Evolutionary conservation across 2,113 vertebrate genomes (phyloP).

Genomic region (Saccopteryx bilineata): DNA sequence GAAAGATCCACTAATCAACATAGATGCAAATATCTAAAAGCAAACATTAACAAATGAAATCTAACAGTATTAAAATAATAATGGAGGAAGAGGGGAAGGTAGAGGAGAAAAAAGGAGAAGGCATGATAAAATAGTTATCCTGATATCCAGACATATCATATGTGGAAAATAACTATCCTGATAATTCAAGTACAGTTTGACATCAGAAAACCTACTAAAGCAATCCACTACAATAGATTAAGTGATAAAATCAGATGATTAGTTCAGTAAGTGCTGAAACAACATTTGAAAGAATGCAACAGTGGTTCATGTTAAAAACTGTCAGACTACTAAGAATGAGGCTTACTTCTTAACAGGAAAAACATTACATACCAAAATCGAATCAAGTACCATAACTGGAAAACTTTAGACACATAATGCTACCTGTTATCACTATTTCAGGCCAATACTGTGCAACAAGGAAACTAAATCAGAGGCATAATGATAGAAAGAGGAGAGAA

Average conservation of each 20-base stretch:
- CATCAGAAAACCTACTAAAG: neutral
- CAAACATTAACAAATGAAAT: neutral
- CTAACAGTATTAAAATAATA: neutral
- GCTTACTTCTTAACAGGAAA: neutral
- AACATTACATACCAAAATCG: neutral
- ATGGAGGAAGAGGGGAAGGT: neutral
- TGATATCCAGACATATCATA: neutral
- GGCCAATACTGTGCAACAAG: neutral
- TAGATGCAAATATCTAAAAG: neutral
- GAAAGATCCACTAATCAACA: constrained; percentile 10
- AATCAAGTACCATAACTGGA: neutral
- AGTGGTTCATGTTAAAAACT: neutral
- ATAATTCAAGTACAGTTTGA: neutral
- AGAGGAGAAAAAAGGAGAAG: neutral
- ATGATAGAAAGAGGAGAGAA: neutral
- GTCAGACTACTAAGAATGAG: constrained; percentile 1
- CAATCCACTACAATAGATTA: neutral
- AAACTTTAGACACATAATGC: neutral
- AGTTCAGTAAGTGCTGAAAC: constrained; percentile 16
- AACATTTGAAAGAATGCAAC: neutral
- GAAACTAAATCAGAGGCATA: neutral
- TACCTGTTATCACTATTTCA: neutral
- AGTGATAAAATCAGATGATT: neutral
- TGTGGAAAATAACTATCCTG: constrained; percentile 3
- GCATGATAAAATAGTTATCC: neutral